These are phyloP conservation scores for Phaetusa simplex DNA, from an alignment of 2,113 vertebrate species.

Conservation along the genomic window DNA sequence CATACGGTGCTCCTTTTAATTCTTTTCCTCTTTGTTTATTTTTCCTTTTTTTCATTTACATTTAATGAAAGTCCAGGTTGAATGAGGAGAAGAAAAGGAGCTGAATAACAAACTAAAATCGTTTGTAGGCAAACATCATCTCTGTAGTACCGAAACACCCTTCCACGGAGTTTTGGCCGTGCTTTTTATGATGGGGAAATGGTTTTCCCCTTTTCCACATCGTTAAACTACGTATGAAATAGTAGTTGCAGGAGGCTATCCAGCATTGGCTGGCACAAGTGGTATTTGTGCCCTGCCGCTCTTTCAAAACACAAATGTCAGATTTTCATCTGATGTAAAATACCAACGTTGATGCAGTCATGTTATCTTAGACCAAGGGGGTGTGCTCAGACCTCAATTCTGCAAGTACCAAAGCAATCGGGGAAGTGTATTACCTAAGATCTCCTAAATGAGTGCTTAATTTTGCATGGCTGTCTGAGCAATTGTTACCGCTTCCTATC, in stretches of 20 bases:
- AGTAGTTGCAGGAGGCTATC: background rate
- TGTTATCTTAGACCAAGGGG: background rate
- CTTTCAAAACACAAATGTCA: background rate
- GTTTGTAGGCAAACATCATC: background rate
- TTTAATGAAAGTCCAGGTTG: background rate
- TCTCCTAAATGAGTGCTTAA: background rate
- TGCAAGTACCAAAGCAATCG: background rate
- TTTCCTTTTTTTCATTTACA: background rate
- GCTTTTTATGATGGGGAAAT: background rate
- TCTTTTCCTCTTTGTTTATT: background rate
- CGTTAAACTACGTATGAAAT: background rate
- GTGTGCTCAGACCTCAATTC: background rate
- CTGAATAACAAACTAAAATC: background rate
- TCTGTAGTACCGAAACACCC: background rate
- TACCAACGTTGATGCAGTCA: background rate
- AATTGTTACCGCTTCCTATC: background rate
- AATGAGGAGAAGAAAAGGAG: background rate
- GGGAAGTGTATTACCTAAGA: background rate
- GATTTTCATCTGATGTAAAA: background rate
- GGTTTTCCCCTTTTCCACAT: background rate
- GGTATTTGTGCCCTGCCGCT: background rate
- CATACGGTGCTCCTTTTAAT: background rate
- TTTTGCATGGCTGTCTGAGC: conserved; percentile 6
- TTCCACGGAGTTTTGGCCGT: background rate
- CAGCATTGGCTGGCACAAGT: background rate